Conservation (phyloP, 1,140 invertebrate genomes). For the Papilio machaon region DNA sequence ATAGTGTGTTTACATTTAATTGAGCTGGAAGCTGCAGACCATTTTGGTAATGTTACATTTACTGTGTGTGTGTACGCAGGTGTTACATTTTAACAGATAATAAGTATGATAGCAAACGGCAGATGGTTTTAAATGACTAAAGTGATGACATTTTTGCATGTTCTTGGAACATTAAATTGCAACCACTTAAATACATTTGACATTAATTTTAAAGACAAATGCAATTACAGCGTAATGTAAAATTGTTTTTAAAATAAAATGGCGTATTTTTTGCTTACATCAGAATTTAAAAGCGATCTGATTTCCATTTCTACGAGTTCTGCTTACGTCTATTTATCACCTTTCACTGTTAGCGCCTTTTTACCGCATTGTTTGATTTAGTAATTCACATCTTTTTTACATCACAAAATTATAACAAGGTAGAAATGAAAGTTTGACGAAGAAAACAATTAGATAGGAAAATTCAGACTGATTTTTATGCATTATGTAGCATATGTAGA, state of each 20-base stretch:
- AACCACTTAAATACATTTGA: neutral
- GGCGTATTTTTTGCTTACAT: neutral
- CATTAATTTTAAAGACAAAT: slow-evolving; percentile 5
- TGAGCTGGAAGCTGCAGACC: neutral
- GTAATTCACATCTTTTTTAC: neutral
- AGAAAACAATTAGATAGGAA: too few relatives aligned
- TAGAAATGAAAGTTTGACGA: too few relatives aligned
- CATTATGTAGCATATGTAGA: too few relatives aligned
- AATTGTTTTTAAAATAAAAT: neutral
- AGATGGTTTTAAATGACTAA: slow-evolving; percentile 9
- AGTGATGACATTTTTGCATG: neutral
- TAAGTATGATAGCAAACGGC: neutral
- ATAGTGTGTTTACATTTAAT: too few relatives aligned
- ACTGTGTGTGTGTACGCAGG: neutral
- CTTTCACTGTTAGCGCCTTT: slow-evolving; percentile 43
- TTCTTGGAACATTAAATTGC: neutral
- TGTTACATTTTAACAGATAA: neutral
- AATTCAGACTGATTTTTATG: too few relatives aligned
- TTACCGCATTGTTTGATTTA: neutral
- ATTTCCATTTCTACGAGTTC: neutral
- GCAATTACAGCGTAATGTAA: neutral
- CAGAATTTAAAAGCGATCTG: neutral
- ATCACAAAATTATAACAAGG: too few relatives aligned
- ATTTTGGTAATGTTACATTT: too few relatives aligned
- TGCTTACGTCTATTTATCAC: slow-evolving; percentile 35